Evolutionary conservation across 2,113 vertebrate species (phyloP).

Genomic region (Phrynocephalus versicolor): DNA sequence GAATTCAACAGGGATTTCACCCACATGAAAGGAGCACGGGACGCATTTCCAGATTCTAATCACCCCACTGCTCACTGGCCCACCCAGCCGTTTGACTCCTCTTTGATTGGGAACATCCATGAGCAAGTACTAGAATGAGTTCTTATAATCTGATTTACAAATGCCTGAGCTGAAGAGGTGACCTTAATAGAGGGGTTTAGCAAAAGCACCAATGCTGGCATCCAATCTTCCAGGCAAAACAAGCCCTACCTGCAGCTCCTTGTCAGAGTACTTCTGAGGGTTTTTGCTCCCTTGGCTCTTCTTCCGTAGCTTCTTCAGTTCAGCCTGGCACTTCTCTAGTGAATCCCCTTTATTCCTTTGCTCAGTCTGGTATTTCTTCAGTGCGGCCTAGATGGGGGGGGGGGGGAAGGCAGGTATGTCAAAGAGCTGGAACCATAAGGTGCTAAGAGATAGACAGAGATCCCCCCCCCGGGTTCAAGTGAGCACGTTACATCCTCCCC

Average conservation of each 20-base stretch:
- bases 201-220: neutral
- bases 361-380: constrained; percentile 97
- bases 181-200: neutral
- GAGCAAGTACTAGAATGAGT: rapidly evolving
- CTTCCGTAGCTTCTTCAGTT: constrained; percentile 96
- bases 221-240: rapidly evolving
- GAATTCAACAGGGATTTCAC: neutral
- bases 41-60: neutral
- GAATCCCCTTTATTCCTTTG: constrained; percentile 93
- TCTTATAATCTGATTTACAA: rapidly evolving
- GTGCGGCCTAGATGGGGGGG: constrained; percentile 81
- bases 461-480: neutral
- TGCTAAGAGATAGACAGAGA: neutral
- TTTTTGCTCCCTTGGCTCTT: constrained; percentile 99
- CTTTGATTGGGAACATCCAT: rapidly evolving
- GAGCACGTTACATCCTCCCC: neutral
- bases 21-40: neutral
- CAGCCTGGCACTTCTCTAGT: constrained; percentile 93
- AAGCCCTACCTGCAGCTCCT: constrained; percentile 91
- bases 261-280: constrained; percentile 96
- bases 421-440: neutral
- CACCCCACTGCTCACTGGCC: neutral
- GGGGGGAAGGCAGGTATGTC: constrained; percentile 7
- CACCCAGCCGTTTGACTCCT: rapidly evolving
- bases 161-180: neutral